A percentile compares a stretch with the other conserved stretches of the same genome.
phyloP scores from a whole-genome alignment of 2,888 invertebrate species.

The Agrochola circellaris region DNA sequence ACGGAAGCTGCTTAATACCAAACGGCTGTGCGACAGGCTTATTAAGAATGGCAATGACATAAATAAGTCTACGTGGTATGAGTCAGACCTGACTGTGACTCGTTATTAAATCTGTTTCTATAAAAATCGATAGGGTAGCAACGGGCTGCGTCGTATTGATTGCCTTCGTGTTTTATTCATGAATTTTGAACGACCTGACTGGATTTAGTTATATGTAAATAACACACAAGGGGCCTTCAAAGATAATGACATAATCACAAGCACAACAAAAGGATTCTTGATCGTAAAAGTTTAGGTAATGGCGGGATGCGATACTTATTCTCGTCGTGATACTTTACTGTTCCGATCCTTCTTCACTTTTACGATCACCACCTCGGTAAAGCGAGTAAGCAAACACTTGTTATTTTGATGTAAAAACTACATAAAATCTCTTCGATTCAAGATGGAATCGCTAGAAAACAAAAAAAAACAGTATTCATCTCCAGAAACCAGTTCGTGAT shows the following conservation, averaged over 20 bases:
- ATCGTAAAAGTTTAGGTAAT: constrained; percentile 10
- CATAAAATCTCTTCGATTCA: not conserved
- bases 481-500: not conserved
- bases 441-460: no score
- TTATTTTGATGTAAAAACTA: not conserved
- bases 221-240: constrained; percentile 12
- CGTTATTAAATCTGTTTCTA: constrained; percentile 4
- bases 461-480: not conserved
- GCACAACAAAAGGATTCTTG: constrained; percentile 6
- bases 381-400: not conserved
- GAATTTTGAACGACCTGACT: constrained; percentile 4
- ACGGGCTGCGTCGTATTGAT: constrained; percentile 27
- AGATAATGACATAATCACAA: constrained; percentile 10
- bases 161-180: constrained; percentile 23
- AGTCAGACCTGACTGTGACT: constrained; percentile 29
- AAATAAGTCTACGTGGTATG: constrained; percentile 29
- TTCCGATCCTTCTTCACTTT: not conserved
- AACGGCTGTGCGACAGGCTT: constrained; percentile 12
- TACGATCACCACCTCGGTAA: not conserved
- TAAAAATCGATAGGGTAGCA: constrained; percentile 35
- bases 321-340: not conserved
- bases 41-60: constrained; percentile 37
- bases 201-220: not conserved
- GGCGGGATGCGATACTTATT: constrained; percentile 14
- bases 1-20: constrained; percentile 31